Evolutionary conservation across 2,113 vertebrate genomes (phyloP), one percentile per base, ranked within the genome.

Genomic region (Plotosus lineatus): DNA sequence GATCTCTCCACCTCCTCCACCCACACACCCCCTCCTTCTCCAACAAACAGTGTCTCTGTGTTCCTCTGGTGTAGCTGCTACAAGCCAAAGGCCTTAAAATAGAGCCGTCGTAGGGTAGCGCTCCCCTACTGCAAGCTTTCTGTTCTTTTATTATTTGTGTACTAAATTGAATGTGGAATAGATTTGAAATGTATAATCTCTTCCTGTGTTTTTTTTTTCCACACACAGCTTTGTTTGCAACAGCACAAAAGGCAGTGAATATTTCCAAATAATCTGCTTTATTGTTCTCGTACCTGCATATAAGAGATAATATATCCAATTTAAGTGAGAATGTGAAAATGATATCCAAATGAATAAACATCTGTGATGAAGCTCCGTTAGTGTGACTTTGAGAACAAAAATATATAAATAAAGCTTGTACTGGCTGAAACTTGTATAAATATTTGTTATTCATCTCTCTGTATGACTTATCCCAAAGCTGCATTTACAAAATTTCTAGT

Each of bases 11-110:
- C 3, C 48, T n/a, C n/a, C n/a, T n/a, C n/a, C n/a, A n/a, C n/a
- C n/a, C n/a, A n/a, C n/a, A n/a, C n/a, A n/a, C 44, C 63, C 44
- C 23, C 36, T 60, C 17, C 71, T 46, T 33, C 51, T 69, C 7
- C 42, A n/a, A 48, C n/a, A 46, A 68, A 75, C 79, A 82, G 68
- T 78, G 75, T 55, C 63, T 61, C 74, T 84, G 60, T 84, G 60
- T 81, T 33, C 42, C 46, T 84, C 63, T 76, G 72, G 66, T 55
- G 40, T 63, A 73, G 83, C 69, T 71, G 50, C 72, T 50, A n/a
- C 60, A 80, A 19, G 61, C 72, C 2, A 53, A 75, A 71, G 28
- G 74, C 66, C 83, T 84, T 77, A 81, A 81, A 84, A 81, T 78
- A 81, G 50, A 63, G 46, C 80, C n/a, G 79, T 68, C 42, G 44